Conservation (phyloP, 2,113 vertebrate genomes). For the Heterotis niloticus region DNA sequence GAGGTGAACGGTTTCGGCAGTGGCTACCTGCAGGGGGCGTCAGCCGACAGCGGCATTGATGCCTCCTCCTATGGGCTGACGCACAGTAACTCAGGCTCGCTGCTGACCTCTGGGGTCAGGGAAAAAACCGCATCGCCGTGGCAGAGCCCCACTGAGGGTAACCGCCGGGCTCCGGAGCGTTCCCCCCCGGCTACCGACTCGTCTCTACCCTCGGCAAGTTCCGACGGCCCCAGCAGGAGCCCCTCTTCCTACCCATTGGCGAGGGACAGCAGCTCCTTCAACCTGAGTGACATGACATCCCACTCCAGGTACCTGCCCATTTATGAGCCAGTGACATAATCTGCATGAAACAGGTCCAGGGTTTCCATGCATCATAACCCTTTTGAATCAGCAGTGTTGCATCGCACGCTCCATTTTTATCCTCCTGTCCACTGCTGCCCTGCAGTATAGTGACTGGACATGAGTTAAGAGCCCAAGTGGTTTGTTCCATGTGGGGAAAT, state of each 20-base stretch:
- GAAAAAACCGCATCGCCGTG: constrained; percentile 72
- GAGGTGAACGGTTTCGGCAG: constrained; percentile 75
- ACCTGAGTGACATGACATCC: constrained; percentile 72
- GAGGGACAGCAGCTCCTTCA: constrained; percentile 74
- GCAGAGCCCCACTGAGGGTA: constrained; percentile 75
- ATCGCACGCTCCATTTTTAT: constrained; percentile 46
- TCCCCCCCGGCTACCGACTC: constrained; percentile 66
- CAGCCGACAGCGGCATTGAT: constrained; percentile 88
- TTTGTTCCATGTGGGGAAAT: constrained; percentile 20
- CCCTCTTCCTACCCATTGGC: constrained; percentile 66
- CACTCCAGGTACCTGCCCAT: constrained; percentile 73
- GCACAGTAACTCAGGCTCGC: constrained; percentile 71
- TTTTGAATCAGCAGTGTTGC: constrained; percentile 43
- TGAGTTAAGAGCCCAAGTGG: constrained; percentile 13
- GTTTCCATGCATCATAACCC: constrained; percentile 32
- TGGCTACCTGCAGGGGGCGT: constrained; percentile 82
- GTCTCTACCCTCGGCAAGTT: constrained; percentile 50
- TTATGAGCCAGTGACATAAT: neutral
- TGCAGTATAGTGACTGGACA: constrained; percentile 42
- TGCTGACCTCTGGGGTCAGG: constrained; percentile 64
- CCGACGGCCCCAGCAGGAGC: constrained; percentile 72
- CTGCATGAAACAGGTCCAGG: neutral
- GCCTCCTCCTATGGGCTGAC: constrained; percentile 84
- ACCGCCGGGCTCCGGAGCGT: constrained; percentile 61
- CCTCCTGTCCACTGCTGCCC: constrained; percentile 37